Evolutionary conservation across 2,888 invertebrate species (phyloP), one percentile per base, ranked within the genome.

Genomic region (Pasiphila rectangulata): DNA sequence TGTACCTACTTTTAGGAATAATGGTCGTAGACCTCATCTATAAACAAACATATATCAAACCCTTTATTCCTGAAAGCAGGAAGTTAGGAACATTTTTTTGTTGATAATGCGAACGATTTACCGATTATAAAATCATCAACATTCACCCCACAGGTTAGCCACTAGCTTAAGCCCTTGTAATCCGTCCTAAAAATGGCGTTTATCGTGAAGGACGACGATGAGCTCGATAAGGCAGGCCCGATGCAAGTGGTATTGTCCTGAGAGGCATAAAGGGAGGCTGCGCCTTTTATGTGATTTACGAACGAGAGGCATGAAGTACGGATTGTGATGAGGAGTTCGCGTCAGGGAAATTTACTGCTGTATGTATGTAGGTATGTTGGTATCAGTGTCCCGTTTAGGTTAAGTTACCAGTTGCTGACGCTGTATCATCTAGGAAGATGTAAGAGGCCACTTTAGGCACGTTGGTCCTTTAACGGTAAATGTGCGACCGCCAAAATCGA

Each of bases 201-300:
- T 72, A 72, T 74, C 72, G 16, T 17, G 32, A 9, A 32, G 32
- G 32, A 32, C 17, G 54, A 19, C 35, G 50, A 50, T 59, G 58
- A 47, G 27, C 53, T 51, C 37, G 55, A 58, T 59, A 51, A 56
- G 58, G 56, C 56, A 54, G 61, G 51, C 55, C 59, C 56, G 52
- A 56, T 51, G 43, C 16, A 9, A 32, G 12, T 10, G 39, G 42
- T 23, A 51, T 43, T 46, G 46, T 46, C 42, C 35, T 41, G 19
- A 13, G 15, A 16, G 38, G 42, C 42, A 32, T 29, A 39, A 29
- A 16, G 16, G n/a, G 20, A 34, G 29, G 32, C 41, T 41, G 27
- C 30, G 39, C 21, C 75, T 71, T 71, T 75, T 71, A 75, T 69
- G 77, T 67, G 69, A 72, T 74, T 71, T 64, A 61, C 9, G 2